Base-by-base conservation (phyloP, 2,888 invertebrate species). In the Agrypnus murinus region DNA sequence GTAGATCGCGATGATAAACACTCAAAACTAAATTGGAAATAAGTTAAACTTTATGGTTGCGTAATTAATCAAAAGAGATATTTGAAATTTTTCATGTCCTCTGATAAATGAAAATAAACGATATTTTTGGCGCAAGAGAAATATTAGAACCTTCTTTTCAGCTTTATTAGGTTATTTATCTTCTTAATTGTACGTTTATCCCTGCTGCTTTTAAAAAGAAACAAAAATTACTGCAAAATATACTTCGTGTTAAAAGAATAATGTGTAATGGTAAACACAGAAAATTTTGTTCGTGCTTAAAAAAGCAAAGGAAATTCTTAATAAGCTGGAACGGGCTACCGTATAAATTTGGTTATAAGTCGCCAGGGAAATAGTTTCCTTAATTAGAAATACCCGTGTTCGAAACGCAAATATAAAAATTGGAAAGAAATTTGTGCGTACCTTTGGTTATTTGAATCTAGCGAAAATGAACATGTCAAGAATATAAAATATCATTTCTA, bases 101-200 rank as follows among this genome's bases (percentile, higher is more conserved):
- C 4, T 50, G 25, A 50, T 50, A 50, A 50, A 50, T 50, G 50
- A 32, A 50, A 4, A 31, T 32, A 50, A 50, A 50, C 50, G 50
- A 50, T 50, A 50, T 50, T 50, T 50, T 50, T 32, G 31, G 50
- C 8, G 50, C n/a, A 5, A 31, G 7, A 50, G 50, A 50, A 50
- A 10, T 50, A 50, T 50, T 50, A 50, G 50, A 25, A 31, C 31
- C 14, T 25, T 50, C 31, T 32, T 50, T 12, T 25, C 1, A 17
- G 25, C 50, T 50, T 50, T 50, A 50, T 50, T 50, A 50, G 50
- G 50, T 32, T 50, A 50, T 50, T 50, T 50, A 50, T 50, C 50
- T 50, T 50, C 50, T 50, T 50, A 50, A 50, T 50, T 50, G 50
- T 32, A 12, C 50, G n/a, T 50, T 50, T 50, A 19, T 17, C 12